Percentiles rank a stretch among this genome's conserved stretches.
These are phyloP conservation scores for Rhinoraja longicauda DNA, from an alignment of 2,797 vertebrate species.

Conservation along the genomic window DNA sequence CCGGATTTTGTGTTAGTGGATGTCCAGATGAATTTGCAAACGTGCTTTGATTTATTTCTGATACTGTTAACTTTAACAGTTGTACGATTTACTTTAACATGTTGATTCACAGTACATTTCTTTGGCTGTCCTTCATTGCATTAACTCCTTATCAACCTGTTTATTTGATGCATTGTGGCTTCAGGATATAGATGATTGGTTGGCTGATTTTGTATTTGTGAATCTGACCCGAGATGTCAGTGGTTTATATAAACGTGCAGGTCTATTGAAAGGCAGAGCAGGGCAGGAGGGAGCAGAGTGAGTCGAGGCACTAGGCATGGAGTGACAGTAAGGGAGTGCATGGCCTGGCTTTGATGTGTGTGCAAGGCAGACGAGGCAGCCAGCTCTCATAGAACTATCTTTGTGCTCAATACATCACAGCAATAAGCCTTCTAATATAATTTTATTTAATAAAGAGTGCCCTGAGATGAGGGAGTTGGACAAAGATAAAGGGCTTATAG, in stretches of 20 bases:
- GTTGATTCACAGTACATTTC: too few relatives aligned
- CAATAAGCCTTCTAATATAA: slow-evolving; percentile 36
- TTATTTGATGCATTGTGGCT: neutral
- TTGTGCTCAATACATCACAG: slow-evolving; percentile 38
- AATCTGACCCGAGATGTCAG: slow-evolving; percentile 32
- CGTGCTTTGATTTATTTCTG: neutral
- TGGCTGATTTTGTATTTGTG: slow-evolving; percentile 34
- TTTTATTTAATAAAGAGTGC: slow-evolving; percentile 41
- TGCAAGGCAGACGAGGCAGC: neutral
- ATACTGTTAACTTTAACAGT: neutral
- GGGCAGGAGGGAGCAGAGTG: neutral
- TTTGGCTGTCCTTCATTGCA: too few relatives aligned
- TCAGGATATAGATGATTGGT: neutral
- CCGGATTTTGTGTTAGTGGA: neutral
- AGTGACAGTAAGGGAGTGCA: neutral
- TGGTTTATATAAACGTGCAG: neutral
- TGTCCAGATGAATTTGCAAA: neutral
- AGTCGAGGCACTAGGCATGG: neutral
- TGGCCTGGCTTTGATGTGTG: slow-evolving; percentile 25
- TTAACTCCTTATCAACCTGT: slow-evolving; percentile 1
- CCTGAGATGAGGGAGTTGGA: slow-evolving; percentile 26
- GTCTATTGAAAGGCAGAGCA: slow-evolving; percentile 12
- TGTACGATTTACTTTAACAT: neutral
- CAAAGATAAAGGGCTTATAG: slow-evolving; percentile 39
- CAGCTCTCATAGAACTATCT: slow-evolving; percentile 24